These are phyloP conservation scores for Cheilosia grossa DNA, from an alignment of 2,888 invertebrate species.

Conservation along the genomic window DNA sequence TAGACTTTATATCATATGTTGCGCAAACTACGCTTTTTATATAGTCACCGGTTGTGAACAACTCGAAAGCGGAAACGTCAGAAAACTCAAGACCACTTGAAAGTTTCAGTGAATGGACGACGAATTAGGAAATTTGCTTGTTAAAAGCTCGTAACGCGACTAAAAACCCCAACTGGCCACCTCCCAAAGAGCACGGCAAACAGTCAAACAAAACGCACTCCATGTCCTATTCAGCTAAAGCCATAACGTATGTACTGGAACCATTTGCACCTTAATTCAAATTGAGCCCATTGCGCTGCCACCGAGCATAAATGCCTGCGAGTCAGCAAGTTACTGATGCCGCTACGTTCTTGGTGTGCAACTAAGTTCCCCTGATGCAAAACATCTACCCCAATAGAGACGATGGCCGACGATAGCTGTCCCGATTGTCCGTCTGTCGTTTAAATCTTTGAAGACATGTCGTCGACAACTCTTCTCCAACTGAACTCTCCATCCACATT, in stretches of 20 bases:
- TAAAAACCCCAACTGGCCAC: too few relatives aligned
- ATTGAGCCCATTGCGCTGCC: slow-evolving; percentile 56
- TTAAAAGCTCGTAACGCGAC: too few relatives aligned
- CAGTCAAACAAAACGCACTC: background rate
- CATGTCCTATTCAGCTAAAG: background rate
- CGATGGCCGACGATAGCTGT: slow-evolving; percentile 72
- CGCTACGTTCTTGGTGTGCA: slow-evolving; percentile 50
- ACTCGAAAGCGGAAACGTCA: too few relatives aligned
- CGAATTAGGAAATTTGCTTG: too few relatives aligned
- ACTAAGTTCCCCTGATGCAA: slow-evolving; percentile 43
- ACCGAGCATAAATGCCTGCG: slow-evolving; percentile 40
- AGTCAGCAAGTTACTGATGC: slow-evolving; percentile 62
- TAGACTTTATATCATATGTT: too few relatives aligned
- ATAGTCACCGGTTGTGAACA: too few relatives aligned
- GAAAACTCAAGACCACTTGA: too few relatives aligned
- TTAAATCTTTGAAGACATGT: slow-evolving; percentile 78
- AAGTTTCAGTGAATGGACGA: too few relatives aligned
- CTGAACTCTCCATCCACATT: slow-evolving; percentile 60
- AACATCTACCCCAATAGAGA: slow-evolving; percentile 64
- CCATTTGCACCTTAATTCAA: slow-evolving; percentile 38
- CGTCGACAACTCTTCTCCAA: slow-evolving; percentile 78
- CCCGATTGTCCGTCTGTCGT: slow-evolving; percentile 76
- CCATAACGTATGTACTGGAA: background rate
- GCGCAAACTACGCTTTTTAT: too few relatives aligned
- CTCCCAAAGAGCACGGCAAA: background rate